phyloP scores from a whole-genome alignment of 2,888 invertebrate genomes.

The Muscina levida region DNA sequence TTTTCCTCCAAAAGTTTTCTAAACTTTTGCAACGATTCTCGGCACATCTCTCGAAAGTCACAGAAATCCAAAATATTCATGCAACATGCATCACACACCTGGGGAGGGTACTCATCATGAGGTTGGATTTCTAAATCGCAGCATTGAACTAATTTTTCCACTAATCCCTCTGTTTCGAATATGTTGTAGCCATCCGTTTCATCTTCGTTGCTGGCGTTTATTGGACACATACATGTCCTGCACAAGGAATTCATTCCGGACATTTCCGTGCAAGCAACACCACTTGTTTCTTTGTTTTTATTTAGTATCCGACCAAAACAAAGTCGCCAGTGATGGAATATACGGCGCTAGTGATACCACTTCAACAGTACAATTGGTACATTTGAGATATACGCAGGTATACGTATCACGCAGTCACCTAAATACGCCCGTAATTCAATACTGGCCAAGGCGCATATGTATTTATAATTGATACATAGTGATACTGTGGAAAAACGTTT shows the following conservation, averaged over 20 bases:
- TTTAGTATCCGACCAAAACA: no score
- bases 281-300: no score
- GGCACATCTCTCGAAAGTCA: slow-evolving; percentile 68
- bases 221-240: not conserved
- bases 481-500: no score
- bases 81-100: slow-evolving; percentile 64
- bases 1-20: slow-evolving; percentile 12
- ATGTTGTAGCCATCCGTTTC: slow-evolving; percentile 27
- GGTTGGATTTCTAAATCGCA: slow-evolving; percentile 68
- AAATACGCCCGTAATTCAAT: no score
- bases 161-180: slow-evolving; percentile 66
- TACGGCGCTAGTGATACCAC: no score
- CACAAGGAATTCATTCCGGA: not conserved
- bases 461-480: no score
- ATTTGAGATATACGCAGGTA: no score
- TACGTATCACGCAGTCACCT: no score
- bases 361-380: no score
- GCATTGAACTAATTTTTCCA: slow-evolving; percentile 71
- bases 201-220: not conserved
- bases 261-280: no score
- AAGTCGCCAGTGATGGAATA: no score
- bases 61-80: slow-evolving; percentile 60
- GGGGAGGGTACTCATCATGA: slow-evolving; percentile 64
- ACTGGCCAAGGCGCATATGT: no score
- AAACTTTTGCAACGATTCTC: slow-evolving; percentile 56